Conservation (phyloP, 2,888 invertebrate genomes). For the Leuctra nigra region DNA sequence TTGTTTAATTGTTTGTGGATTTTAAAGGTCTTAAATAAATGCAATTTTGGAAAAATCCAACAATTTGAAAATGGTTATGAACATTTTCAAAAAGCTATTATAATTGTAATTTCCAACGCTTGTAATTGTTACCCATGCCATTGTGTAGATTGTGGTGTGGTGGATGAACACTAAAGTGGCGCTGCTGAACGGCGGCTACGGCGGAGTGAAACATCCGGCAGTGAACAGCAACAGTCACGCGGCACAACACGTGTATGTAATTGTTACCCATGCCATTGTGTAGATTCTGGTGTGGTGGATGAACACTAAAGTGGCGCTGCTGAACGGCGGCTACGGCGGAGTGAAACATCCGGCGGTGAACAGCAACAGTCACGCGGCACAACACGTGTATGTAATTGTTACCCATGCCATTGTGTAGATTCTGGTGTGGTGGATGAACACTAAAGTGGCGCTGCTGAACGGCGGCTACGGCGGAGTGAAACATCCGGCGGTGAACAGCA, state of each 20-base stretch:
- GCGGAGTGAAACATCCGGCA: conserved; percentile 78
- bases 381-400: conserved; percentile 96
- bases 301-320: conserved; percentile 87
- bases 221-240: conserved; percentile 83
- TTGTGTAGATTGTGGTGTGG: conserved; percentile 91
- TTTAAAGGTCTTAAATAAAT: too few relatives aligned
- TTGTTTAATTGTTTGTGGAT: too few relatives aligned
- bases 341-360: conserved; percentile 81
- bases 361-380: conserved; percentile 83
- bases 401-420: too few relatives aligned
- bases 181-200: conserved; percentile 70
- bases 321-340: conserved; percentile 73
- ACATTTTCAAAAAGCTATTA: too few relatives aligned
- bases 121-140: too few relatives aligned
- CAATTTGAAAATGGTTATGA: too few relatives aligned
- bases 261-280: too few relatives aligned
- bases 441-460: conserved; percentile 85
- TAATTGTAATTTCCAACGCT: too few relatives aligned
- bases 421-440: conserved; percentile 98
- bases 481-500: conserved; percentile 76
- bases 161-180: conserved; percentile 98
- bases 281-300: conserved; percentile 98
- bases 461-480: conserved; percentile 74
- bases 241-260: too few relatives aligned
- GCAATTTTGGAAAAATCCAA: too few relatives aligned